phyloP scores from a whole-genome alignment of 2,797 vertebrate species.

The Pteronotus mesoamericanus region DNA sequence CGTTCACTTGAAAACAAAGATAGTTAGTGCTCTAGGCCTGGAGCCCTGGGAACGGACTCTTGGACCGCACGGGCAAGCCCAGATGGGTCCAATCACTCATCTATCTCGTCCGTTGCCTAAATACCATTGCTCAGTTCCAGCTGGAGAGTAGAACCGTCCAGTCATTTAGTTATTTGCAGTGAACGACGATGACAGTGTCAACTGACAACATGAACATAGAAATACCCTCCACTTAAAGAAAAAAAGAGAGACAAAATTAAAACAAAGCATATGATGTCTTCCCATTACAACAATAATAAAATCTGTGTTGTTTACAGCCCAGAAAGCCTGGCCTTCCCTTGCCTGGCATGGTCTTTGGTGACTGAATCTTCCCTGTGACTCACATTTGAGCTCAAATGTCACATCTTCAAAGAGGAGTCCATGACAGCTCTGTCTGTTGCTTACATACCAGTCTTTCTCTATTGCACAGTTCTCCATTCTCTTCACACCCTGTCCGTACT shows the following conservation, averaged over 20 bases:
- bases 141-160: accelerated
- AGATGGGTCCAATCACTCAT: accelerated
- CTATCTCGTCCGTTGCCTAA: background rate
- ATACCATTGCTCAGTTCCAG: accelerated
- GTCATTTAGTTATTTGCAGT: too few relatives aligned
- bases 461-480: background rate
- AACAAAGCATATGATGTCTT: background rate
- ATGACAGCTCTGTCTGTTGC: accelerated
- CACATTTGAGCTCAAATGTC: background rate
- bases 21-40: accelerated
- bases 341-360: accelerated
- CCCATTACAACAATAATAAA: too few relatives aligned
- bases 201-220: background rate
- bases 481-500: background rate
- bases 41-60: background rate
- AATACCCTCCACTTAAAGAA: background rate
- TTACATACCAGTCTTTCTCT: background rate
- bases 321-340: background rate
- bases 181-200: background rate
- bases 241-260: too few relatives aligned
- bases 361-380: background rate
- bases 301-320: accelerated
- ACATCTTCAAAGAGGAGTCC: background rate
- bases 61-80: background rate
- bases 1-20: background rate